These are phyloP conservation scores for Campaea margaritaria DNA, from an alignment of 2,888 invertebrate species.

Conservation along the genomic window DNA sequence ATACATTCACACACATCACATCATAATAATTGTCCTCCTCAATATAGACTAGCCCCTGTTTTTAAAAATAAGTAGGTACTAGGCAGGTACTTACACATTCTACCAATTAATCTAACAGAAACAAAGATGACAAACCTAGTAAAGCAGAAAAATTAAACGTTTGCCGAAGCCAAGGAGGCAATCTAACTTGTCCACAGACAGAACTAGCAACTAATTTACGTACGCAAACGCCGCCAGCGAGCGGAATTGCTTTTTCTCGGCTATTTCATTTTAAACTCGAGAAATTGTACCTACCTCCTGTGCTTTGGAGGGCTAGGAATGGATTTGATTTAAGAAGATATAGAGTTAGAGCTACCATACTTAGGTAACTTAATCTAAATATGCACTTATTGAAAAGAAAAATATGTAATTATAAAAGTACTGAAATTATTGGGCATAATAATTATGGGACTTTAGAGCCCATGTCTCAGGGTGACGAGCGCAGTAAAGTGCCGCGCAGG, in stretches of 20 bases:
- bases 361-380: no score
- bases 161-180: slow-evolving; percentile 58
- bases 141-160: slow-evolving; percentile 57
- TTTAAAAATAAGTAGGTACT: background rate
- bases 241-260: slow-evolving; percentile 62
- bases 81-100: background rate
- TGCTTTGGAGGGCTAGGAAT: slow-evolving; percentile 24
- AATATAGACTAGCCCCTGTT: no score
- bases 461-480: no score
- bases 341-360: background rate
- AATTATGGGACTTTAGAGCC: no score
- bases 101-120: background rate
- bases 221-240: slow-evolving; percentile 59
- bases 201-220: slow-evolving; percentile 71
- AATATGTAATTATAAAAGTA: no score
- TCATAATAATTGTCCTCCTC: no score
- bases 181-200: slow-evolving; percentile 73
- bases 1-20: no score
- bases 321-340: slow-evolving; percentile 11
- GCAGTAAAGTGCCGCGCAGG: no score
- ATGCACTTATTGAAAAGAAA: no score
- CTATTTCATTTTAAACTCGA: slow-evolving; percentile 61
- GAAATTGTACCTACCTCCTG: slow-evolving; percentile 47
- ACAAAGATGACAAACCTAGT: slow-evolving; percentile 14
- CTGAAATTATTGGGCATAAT: no score